phyloP scores from a whole-genome alignment of 2,888 invertebrate species.

The Punctoribates punctum region DNA sequence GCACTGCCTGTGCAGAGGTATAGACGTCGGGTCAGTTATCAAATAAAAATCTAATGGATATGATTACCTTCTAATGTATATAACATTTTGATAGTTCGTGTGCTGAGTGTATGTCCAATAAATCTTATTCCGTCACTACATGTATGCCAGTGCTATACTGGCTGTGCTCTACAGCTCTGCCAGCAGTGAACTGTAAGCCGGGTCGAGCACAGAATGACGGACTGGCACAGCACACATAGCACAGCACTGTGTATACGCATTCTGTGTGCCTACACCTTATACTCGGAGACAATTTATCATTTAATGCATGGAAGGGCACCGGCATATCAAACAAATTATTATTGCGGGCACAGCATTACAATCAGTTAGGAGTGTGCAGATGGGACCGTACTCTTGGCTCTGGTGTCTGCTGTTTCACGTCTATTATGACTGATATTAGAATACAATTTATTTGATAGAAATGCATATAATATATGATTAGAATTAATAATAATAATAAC shows the following conservation, averaged over 20 bases:
- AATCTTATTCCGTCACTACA: conserved; percentile 13
- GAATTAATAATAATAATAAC: conserved; percentile 24
- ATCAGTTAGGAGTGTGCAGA: background rate
- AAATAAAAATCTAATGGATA: no score
- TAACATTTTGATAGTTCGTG: no score
- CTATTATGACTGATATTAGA: background rate
- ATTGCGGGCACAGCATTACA: conserved; percentile 19
- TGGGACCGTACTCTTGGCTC: background rate
- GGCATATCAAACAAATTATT: conserved; percentile 28
- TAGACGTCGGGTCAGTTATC: no score
- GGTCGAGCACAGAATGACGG: background rate
- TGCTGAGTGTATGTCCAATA: background rate
- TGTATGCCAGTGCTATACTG: no score
- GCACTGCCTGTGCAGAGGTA: no score
- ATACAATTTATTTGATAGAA: conserved; percentile 29
- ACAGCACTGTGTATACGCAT: background rate
- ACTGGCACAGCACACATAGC: background rate
- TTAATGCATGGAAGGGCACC: conserved; percentile 30
- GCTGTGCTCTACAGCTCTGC: no score
- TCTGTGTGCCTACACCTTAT: conserved; percentile 7
- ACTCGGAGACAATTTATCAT: conserved; percentile 23
- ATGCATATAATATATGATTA: background rate
- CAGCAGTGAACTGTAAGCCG: no score
- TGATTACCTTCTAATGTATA: no score
- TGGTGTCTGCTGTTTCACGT: background rate